Conservation (phyloP, 2,888 invertebrate genomes). For the Pandemis cinnamomeana region DNA sequence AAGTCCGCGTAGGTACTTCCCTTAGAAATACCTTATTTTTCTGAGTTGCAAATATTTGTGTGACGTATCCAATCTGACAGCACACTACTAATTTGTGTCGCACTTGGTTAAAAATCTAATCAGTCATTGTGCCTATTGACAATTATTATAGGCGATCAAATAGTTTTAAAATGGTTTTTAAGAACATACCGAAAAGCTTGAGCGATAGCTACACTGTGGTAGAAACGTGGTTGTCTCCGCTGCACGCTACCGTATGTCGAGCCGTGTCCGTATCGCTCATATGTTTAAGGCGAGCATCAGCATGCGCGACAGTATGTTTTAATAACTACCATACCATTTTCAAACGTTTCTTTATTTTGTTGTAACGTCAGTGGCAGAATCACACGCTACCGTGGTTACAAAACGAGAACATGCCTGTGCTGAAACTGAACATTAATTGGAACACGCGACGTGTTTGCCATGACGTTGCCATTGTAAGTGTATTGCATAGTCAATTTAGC, state of each 20-base stretch:
- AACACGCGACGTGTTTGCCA: conserved; percentile 34
- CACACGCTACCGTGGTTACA: conserved; percentile 36
- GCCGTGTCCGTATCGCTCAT: conserved; percentile 19
- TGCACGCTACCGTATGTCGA: conserved; percentile 28
- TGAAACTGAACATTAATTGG: conserved; percentile 41
- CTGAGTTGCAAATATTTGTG: neutral
- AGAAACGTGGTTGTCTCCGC: neutral
- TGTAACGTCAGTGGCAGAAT: conserved; percentile 38
- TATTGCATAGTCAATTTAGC: conserved; percentile 31
- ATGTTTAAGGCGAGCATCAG: conserved; percentile 25
- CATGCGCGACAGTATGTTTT: conserved; percentile 21
- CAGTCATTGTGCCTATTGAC: too few relatives aligned
- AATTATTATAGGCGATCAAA: too few relatives aligned
- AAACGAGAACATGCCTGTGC: conserved; percentile 38
- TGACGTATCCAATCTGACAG: too few relatives aligned
- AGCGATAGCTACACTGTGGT: neutral
- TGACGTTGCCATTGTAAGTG: conserved; percentile 36
- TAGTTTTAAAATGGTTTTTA: neutral
- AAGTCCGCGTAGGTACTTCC: neutral
- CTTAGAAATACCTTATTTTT: too few relatives aligned
- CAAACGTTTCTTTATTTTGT: conserved; percentile 35
- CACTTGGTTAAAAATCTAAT: too few relatives aligned
- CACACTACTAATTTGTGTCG: too few relatives aligned
- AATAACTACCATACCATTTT: conserved; percentile 27
- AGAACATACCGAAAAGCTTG: neutral